Base-by-base conservation (phyloP, 2,113 vertebrate genomes). In the Corythornis madagascariensis region DNA sequence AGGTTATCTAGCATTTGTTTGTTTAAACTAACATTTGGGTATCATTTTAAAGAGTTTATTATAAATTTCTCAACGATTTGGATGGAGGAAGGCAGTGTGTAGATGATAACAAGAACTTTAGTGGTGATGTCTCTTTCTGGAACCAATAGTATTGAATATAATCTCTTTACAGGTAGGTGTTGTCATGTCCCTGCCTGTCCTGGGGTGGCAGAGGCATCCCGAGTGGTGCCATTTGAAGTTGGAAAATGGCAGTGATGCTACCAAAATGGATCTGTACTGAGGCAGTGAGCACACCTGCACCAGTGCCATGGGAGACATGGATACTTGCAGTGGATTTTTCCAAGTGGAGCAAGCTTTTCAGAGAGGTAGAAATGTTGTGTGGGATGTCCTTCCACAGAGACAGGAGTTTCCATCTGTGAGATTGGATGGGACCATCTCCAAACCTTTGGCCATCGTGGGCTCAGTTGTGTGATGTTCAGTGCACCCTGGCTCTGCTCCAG, bases 401-500 rank as follows among this genome's bases (percentile, higher is more conserved):
- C 6, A 1, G 17, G 64, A 16, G 79, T 89, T 95, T 80, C 0
- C 2, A 92, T 91, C 86, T 72, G 42, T 38, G 89, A 77, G 29
- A 84, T 79, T 53, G 83, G 59, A 38, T 82, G 88, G 86, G 78
- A 76, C 52, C 40, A 12, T 67, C 56, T 87, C 74, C 81, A 90
- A 60, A 35, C 25, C 31, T 26, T 18, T 65, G 81, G 59, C 47
- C 28, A 6, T 53, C 0, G 0, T 82, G 78, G 67, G 60, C 74
- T 85, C 83, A 55, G 59, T 65, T 88, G 71, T 42, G 83, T 61
- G 2, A 11, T 11, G 35, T 42, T 82, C 53, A 26, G 43, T 3
- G 20, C 13, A 4, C 57, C 31, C 86, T 96, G 95, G 95, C 94
- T 67, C 40, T 35, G 91, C 78, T 95, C 95, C 95, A 96, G 82